These are phyloP conservation scores for Phaonia tiefii DNA, from an alignment of 2,888 invertebrate species.

Conservation along the genomic window DNA sequence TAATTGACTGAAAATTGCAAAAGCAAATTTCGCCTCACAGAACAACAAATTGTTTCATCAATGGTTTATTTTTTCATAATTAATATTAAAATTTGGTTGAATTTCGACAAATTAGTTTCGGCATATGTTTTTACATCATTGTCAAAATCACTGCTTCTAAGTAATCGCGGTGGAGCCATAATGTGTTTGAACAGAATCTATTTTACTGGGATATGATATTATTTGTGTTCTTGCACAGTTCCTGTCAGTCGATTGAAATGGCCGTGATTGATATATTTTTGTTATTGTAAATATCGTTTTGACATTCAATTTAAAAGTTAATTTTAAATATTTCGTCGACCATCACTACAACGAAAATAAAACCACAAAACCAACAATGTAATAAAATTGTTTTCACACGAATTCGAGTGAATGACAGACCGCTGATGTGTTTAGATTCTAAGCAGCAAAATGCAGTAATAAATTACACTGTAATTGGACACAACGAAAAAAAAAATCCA, in stretches of 20 bases:
- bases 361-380: slow-evolving; percentile 18
- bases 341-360: not conserved
- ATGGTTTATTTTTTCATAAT: no score
- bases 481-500: no score
- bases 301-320: slow-evolving; percentile 52
- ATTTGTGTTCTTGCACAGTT: slow-evolving; percentile 16
- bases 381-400: not conserved
- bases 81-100: no score
- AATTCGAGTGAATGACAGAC: slow-evolving; percentile 32
- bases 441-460: no score
- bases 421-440: not conserved
- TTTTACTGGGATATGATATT: not conserved
- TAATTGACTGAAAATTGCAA: no score
- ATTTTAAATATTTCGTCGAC: slow-evolving; percentile 21
- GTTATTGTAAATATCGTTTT: slow-evolving; percentile 42
- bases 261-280: slow-evolving; percentile 45
- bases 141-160: no score
- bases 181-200: not conserved
- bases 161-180: no score
- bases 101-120: no score
- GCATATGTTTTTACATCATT: no score
- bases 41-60: no score
- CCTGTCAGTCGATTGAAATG: not conserved
- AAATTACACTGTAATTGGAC: no score
- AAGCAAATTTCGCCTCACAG: no score